These are phyloP conservation scores for Imbricaverruca yamaguchii DNA, from an alignment of 2,888 invertebrate genomes.

Conservation along the genomic window DNA sequence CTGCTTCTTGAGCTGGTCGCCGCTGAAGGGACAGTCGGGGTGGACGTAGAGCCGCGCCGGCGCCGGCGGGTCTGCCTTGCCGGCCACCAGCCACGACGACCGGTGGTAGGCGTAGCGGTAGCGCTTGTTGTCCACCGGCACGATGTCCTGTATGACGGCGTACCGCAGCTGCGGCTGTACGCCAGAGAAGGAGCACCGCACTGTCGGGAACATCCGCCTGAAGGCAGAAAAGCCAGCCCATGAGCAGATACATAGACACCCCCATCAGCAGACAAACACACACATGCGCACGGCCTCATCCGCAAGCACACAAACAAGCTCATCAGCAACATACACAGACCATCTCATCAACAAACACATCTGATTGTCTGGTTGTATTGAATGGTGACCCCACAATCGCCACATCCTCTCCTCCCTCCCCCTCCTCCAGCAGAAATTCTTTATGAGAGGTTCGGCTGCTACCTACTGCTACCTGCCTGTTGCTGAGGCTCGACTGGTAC, in stretches of 20 bases:
- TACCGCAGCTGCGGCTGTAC: conserved; percentile 53
- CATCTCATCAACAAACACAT: no score
- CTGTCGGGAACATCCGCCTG: conserved; percentile 97
- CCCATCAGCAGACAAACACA: no score
- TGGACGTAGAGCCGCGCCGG: conserved; percentile 89
- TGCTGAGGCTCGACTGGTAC: no score
- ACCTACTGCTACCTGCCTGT: no score
- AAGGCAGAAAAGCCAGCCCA: conserved; percentile 12
- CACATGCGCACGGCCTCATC: no score
- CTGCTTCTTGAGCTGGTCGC: conserved; percentile 90
- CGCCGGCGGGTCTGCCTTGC: conserved; percentile 94
- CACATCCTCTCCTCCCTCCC: no score
- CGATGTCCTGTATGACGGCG: conserved; percentile 90
- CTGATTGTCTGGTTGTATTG: no score
- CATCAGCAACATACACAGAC: no score
- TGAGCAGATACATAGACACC: background rate
- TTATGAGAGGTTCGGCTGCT: no score
- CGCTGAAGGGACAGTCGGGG: conserved; percentile 92
- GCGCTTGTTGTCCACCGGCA: conserved; percentile 92
- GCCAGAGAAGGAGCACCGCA: conserved; percentile 80
- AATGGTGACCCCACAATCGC: no score
- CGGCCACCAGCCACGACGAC: conserved; percentile 95
- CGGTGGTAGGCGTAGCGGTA: conserved; percentile 97
- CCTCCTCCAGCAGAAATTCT: no score
- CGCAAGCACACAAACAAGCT: no score